These are phyloP conservation scores for Actinostola sp. DNA, from an alignment of 92 coral and sea anemone species.

Conservation along the genomic window DNA sequence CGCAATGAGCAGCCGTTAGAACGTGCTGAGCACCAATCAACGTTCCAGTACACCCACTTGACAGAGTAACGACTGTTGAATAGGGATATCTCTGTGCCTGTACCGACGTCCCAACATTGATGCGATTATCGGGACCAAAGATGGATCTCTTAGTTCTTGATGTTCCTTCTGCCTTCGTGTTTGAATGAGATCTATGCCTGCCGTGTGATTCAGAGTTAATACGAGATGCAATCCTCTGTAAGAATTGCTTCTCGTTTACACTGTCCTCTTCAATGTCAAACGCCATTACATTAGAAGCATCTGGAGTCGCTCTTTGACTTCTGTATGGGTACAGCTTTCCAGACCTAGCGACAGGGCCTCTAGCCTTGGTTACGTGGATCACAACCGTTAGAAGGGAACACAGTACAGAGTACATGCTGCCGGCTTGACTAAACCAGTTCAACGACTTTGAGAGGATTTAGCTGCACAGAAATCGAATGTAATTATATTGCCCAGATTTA, in stretches of 20 bases:
- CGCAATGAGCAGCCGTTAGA: constrained; percentile 89
- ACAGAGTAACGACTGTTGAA: constrained; percentile 72
- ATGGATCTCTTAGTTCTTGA: constrained; percentile 29
- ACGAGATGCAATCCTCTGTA: constrained; percentile 22
- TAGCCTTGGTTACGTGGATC: neutral
- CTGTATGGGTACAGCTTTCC: neutral
- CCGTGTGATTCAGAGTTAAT: constrained; percentile 1
- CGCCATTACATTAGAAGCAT: neutral
- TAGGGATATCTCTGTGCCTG: constrained; percentile 75
- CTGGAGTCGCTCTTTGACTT: constrained; percentile 6
- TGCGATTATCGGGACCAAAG: constrained; percentile 74
- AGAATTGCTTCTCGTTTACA: constrained; percentile 29
- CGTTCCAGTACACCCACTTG: constrained; percentile 84
- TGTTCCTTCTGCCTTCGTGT: constrained; percentile 1
- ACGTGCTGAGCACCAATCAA: constrained; percentile 82
- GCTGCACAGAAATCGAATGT: too few relatives aligned
- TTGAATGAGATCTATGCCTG: neutral
- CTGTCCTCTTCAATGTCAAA: constrained; percentile 36
- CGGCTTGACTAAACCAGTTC: neutral
- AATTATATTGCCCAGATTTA: neutral
- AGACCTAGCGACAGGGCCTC: neutral
- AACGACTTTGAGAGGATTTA: neutral
- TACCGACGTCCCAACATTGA: constrained; percentile 54
- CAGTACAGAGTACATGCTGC: constrained; percentile 8
- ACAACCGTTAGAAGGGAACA: neutral